phyloP scores from a whole-genome alignment of 2,113 vertebrate genomes.

The Paraplagusia blochii region DNA sequence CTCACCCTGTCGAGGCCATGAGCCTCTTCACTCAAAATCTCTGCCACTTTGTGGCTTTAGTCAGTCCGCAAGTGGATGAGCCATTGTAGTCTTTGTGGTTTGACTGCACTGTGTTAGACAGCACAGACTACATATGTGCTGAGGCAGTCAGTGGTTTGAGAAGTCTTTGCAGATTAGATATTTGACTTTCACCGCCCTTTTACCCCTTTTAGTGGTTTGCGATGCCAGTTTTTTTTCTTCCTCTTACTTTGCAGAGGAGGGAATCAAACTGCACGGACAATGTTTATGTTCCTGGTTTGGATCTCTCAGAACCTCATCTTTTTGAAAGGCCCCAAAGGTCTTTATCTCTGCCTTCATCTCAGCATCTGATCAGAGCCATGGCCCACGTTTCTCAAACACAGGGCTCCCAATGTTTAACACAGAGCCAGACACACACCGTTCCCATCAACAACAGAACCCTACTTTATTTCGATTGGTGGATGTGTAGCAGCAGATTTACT shows the following conservation, averaged over 20 bases:
- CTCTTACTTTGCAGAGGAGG: slow-evolving; percentile 30
- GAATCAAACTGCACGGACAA: slow-evolving; percentile 69
- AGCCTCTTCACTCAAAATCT: slow-evolving; percentile 32
- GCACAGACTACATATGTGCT: slow-evolving; percentile 39
- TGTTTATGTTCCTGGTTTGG: slow-evolving; percentile 69
- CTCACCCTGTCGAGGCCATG: slow-evolving; percentile 25
- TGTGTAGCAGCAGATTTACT: slow-evolving; percentile 20
- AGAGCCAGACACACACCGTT: slow-evolving; percentile 28
- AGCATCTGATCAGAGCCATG: slow-evolving; percentile 39
- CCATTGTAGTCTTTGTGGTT: slow-evolving; percentile 44
- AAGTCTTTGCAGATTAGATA: slow-evolving; percentile 50
- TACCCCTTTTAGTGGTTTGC: slow-evolving; percentile 61
- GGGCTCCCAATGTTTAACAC: slow-evolving; percentile 24
- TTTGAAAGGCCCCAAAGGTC: slow-evolving; percentile 57
- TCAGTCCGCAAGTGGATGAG: slow-evolving; percentile 35
- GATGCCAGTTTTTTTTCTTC: slow-evolving; percentile 17
- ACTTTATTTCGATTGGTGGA: slow-evolving; percentile 20
- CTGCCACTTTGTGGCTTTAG: slow-evolving; percentile 44
- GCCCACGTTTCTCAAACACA: slow-evolving; percentile 26
- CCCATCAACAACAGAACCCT: not conserved
- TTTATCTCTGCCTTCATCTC: slow-evolving; percentile 67
- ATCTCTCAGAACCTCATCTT: slow-evolving; percentile 56
- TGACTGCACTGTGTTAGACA: slow-evolving; percentile 36
- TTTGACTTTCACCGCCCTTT: slow-evolving; percentile 54
- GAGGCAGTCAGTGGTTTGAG: slow-evolving; percentile 47